Conservation (phyloP, 2,888 invertebrate species). For the Empis livida region DNA sequence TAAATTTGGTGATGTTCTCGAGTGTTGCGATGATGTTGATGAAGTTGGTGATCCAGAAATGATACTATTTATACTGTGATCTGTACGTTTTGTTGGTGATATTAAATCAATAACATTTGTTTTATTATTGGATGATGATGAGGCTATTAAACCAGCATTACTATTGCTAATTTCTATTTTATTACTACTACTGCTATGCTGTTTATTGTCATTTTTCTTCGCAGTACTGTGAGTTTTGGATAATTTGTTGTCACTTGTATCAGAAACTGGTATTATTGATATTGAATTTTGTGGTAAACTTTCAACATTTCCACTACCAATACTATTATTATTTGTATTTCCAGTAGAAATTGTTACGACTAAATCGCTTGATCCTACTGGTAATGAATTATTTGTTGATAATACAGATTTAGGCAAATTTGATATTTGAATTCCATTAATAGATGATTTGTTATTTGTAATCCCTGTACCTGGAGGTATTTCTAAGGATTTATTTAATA, state of each 20-base stretch:
- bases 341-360: conserved; percentile 10
- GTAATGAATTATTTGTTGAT: conserved; percentile 9
- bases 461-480: background rate
- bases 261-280: conserved; percentile 8
- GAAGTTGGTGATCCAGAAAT: conserved; percentile 19
- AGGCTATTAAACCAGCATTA: conserved; percentile 10
- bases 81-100: conserved; percentile 24
- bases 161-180: conserved; percentile 8
- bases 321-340: conserved; percentile 5
- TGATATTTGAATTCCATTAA: background rate
- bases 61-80: conserved; percentile 30
- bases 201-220: conserved; percentile 11
- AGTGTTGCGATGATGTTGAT: conserved; percentile 13
- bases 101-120: conserved; percentile 17
- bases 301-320: conserved; percentile 9
- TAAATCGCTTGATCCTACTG: conserved; percentile 9
- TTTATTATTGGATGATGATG: conserved; percentile 13
- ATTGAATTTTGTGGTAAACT: conserved; percentile 10
- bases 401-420: conserved; percentile 7
- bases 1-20: conserved; percentile 11
- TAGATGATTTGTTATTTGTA: background rate
- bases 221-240: background rate
- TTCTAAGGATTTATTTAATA: background rate
- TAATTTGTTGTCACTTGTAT: background rate
- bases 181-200: conserved; percentile 6